These are phyloP conservation scores for Sebastes umbrosus DNA, from an alignment of 2,797 vertebrate genomes.

Conservation along the genomic window DNA sequence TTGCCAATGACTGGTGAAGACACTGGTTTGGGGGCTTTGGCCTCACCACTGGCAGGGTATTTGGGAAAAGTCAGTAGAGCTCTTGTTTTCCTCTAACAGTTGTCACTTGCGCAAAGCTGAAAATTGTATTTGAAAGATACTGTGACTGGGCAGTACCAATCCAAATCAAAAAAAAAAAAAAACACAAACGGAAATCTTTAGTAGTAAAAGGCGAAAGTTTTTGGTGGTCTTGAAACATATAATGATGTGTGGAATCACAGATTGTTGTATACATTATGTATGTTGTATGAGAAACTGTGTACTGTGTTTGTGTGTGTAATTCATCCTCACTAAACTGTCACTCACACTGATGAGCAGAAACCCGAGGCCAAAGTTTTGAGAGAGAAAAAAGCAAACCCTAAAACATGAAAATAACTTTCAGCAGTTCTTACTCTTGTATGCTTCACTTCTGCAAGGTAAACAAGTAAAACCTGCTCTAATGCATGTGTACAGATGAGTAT, in stretches of 20 bases:
- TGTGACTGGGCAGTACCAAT: constrained; percentile 62
- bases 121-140: constrained; percentile 60
- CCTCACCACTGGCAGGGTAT: constrained; percentile 94
- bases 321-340: neutral
- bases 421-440: neutral
- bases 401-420: neutral
- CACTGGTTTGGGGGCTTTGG: constrained; percentile 91
- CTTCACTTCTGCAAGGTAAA: constrained; percentile 13
- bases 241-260: neutral
- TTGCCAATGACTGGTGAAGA: constrained; percentile 93
- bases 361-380: neutral
- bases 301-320: neutral
- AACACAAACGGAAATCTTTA: constrained; percentile 89
- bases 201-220: constrained; percentile 89
- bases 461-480: neutral
- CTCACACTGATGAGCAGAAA: neutral
- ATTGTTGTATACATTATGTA: neutral
- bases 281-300: neutral
- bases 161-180: constrained; percentile 28
- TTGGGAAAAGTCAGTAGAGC: constrained; percentile 99
- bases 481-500: neutral
- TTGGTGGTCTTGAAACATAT: constrained; percentile 10
- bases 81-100: constrained; percentile 84
- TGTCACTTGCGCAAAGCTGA: constrained; percentile 93
- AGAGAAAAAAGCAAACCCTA: neutral